These are phyloP conservation scores for Manduca sexta DNA, from an alignment of 1,140 invertebrate species.

Conservation along the genomic window DNA sequence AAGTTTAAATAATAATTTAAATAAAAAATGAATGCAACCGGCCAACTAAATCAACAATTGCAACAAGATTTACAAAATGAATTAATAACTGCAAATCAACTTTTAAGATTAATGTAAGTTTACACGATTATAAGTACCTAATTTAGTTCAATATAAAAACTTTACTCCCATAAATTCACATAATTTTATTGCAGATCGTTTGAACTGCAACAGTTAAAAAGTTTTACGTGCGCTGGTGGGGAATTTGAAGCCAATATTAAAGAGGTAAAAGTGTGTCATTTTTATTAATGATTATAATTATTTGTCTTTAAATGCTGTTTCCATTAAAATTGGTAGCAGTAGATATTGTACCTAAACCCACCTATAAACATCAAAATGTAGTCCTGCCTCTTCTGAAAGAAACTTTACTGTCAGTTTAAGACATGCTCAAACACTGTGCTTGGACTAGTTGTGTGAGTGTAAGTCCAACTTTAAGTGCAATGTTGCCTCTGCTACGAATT, in stretches of 20 bases:
- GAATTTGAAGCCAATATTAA: slow-evolving; percentile 45
- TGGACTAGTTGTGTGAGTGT: too few relatives aligned
- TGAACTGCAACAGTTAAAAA: slow-evolving; percentile 47
- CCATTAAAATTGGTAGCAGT: too few relatives aligned
- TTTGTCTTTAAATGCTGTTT: background rate
- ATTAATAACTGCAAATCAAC: slow-evolving; percentile 44
- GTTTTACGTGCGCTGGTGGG: slow-evolving; percentile 34
- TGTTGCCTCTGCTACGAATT: too few relatives aligned
- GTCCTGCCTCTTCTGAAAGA: too few relatives aligned
- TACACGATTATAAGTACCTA: background rate
- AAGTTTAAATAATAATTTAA: too few relatives aligned
- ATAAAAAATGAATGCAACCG: slow-evolving; percentile 29
- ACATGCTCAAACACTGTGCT: too few relatives aligned
- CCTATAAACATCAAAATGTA: too few relatives aligned
- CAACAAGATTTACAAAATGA: slow-evolving; percentile 60
- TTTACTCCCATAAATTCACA: background rate
- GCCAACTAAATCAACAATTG: slow-evolving; percentile 33
- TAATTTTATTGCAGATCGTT: slow-evolving; percentile 32
- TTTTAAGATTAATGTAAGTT: slow-evolving; percentile 48
- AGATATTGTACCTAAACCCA: too few relatives aligned
- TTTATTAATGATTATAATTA: background rate
- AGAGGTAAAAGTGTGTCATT: slow-evolving; percentile 33
- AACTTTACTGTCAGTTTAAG: too few relatives aligned
- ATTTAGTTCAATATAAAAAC: background rate
- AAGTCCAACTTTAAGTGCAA: too few relatives aligned